These are phyloP conservation scores for Kuschelorhynchus macadamiae DNA, from an alignment of 2,888 invertebrate species.

Conservation along the genomic window DNA sequence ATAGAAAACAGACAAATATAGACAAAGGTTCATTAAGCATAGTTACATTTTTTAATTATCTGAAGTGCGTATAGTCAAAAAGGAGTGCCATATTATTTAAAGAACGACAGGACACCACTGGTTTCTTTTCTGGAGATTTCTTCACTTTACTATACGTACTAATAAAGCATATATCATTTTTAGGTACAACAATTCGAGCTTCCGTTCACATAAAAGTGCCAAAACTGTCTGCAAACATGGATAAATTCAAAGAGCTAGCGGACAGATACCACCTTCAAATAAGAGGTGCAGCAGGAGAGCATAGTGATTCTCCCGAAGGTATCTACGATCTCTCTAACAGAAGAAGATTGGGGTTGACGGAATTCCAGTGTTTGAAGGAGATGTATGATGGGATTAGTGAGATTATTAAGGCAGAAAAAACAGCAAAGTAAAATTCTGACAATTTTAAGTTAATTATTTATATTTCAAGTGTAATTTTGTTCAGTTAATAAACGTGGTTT, in stretches of 20 bases:
- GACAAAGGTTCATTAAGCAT: too few relatives aligned
- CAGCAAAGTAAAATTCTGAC: slow-evolving; percentile 25
- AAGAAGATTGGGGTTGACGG: slow-evolving; percentile 77
- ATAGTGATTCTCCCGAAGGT: slow-evolving; percentile 74
- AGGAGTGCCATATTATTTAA: too few relatives aligned
- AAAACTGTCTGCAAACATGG: slow-evolving; percentile 70
- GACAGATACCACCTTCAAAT: slow-evolving; percentile 74
- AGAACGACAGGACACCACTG: too few relatives aligned
- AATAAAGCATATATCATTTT: slow-evolving; percentile 31
- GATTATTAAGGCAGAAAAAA: slow-evolving; percentile 72
- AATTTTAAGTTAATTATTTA: too few relatives aligned
- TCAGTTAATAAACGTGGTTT: too few relatives aligned
- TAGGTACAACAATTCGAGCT: slow-evolving; percentile 79
- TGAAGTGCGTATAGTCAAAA: too few relatives aligned
- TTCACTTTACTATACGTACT: too few relatives aligned
- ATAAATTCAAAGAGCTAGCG: slow-evolving; percentile 73
- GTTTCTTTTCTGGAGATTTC: too few relatives aligned
- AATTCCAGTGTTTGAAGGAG: slow-evolving; percentile 75
- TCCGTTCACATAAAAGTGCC: slow-evolving; percentile 80
- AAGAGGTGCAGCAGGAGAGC: slow-evolving; percentile 75
- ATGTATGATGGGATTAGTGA: slow-evolving; percentile 76
- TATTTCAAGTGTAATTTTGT: neutral
- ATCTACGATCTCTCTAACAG: slow-evolving; percentile 78
- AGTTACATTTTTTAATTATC: too few relatives aligned
- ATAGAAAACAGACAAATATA: too few relatives aligned